Evolutionary conservation across 2,797 vertebrate species (phyloP).

Genomic region (Chromis chromis): DNA sequence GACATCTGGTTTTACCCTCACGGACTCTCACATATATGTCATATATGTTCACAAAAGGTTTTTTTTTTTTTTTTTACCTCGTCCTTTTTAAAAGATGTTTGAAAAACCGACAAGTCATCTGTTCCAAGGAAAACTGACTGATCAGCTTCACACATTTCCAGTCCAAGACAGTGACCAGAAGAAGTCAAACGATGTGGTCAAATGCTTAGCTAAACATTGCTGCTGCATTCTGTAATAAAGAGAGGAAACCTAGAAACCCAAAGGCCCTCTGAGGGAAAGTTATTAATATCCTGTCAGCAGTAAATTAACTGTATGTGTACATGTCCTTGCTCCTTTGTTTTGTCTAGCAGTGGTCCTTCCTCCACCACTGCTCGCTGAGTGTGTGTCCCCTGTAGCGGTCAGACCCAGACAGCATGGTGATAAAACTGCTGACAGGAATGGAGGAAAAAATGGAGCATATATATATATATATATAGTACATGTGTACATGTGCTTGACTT

Average conservation of each 20-base stretch:
- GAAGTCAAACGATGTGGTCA: conserved; percentile 67
- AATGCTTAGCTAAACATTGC: conserved; percentile 78
- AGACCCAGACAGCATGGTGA: conserved; percentile 49
- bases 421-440: conserved; percentile 68
- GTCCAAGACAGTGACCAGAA: conserved; percentile 67
- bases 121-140: conserved; percentile 72
- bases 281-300: conserved; percentile 80
- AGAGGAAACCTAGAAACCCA: conserved; percentile 76
- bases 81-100: conserved; percentile 36
- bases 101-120: conserved; percentile 36
- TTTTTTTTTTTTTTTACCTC: conserved; percentile 20
- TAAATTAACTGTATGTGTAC: conserved; percentile 72
- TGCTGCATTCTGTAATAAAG: conserved; percentile 76
- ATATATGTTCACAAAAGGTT: conserved; percentile 25
- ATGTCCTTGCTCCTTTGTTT: conserved; percentile 69
- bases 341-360: conserved; percentile 69
- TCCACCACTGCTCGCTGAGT: conserved; percentile 38
- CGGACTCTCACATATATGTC: conserved; percentile 29
- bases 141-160: conserved; percentile 74
- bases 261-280: conserved; percentile 64
- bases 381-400: conserved; percentile 36
- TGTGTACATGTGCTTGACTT: conserved; percentile 29
- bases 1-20: conserved; percentile 66
- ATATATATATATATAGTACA: conserved; percentile 1
- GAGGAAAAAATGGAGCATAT: conserved; percentile 39